A percentile compares a stretch with the other conserved stretches of the same genome.
phyloP scores from a whole-genome alignment of 2,888 invertebrate species.

The Amblyteles armatorius region DNA sequence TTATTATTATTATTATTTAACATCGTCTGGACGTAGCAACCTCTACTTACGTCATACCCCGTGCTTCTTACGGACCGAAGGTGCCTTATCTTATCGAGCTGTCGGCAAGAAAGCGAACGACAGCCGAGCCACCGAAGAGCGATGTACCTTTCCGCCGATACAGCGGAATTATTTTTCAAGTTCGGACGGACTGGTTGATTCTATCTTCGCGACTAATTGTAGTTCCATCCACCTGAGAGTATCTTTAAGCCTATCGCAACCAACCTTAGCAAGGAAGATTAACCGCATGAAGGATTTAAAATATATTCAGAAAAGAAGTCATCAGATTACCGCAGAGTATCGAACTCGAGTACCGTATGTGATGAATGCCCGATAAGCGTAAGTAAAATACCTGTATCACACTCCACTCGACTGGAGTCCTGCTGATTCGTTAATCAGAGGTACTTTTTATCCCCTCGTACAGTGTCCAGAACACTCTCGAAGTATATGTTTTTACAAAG shows the following conservation, averaged over 20 bases:
- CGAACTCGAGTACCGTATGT: constrained; percentile 37
- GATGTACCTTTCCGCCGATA: neutral
- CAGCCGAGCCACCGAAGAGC: neutral
- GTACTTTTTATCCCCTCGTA: neutral
- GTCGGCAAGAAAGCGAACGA: constrained; percentile 16
- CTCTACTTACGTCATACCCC: neutral
- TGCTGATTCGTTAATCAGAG: constrained; percentile 28
- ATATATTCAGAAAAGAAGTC: neutral
- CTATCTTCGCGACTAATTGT: neutral
- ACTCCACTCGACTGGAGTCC: constrained; percentile 57
- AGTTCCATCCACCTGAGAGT: neutral
- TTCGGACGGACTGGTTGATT: constrained; percentile 9
- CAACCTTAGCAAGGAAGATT: too few species aligned
- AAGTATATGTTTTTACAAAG: constrained; percentile 1
- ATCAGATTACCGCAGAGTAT: neutral
- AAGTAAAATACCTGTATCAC: constrained; percentile 64
- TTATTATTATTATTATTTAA: neutral
- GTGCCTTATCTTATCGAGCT: constrained; percentile 60
- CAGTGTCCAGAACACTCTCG: neutral
- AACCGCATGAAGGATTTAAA: neutral
- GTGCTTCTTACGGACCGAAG: neutral
- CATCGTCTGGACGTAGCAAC: neutral
- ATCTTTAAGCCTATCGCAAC: neutral
- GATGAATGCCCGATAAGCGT: constrained; percentile 36
- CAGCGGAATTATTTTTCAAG: constrained; percentile 1